Evolutionary conservation across 2,888 invertebrate genomes (phyloP), one percentile per base, ranked within the genome.

Genomic region (Stomorhina lunata): DNA sequence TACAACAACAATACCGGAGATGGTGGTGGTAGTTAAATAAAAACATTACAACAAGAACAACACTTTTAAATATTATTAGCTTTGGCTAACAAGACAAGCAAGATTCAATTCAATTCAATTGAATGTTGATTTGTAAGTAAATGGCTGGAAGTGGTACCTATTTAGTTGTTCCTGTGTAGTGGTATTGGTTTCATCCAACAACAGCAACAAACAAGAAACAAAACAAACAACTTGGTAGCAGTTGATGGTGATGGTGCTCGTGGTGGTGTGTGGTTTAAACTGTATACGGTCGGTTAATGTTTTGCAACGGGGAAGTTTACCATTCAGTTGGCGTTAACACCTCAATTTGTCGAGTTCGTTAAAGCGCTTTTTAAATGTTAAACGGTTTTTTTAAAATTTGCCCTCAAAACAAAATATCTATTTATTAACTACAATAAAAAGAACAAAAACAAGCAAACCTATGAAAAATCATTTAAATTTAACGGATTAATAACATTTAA

Each of bases 261-360:
- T 40, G 59, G 34, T 65, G 57, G 73, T 80, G 84, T 78, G 84
- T 78, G 79, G 63, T 72, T 77, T 76, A 57, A 57, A 34, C 15
- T 61, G 50, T 66, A 55, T 65, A 68, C 59, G 79, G 50, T 61
- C 66, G 77, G 73, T 71, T 71, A 65, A 45, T 79, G 65, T 79
- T 82, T 78, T 82, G 78, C 78, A 79, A 85, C 86, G 84, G 86
- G 85, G 86, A 89, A 86, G 84, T 84, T 86, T 85, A 57, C 37
- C 78, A 80, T 84, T 86, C 86, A 88, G 88, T 87, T 88, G 84
- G 85, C 87, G 87, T 87, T 87, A 86, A 86, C 88, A 88, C 86
- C 87, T 88, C 88, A 86, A 88, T 87, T 89, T 87, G 88, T 85
- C 85, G 87, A 88, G 88, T 88, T 87, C 86, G 87, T 81, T 77